These are phyloP conservation scores for Halisarca cf. caerulea DNA, from an alignment of 37 sponge, comb jelly and placozoan species.

Conservation along the genomic window DNA sequence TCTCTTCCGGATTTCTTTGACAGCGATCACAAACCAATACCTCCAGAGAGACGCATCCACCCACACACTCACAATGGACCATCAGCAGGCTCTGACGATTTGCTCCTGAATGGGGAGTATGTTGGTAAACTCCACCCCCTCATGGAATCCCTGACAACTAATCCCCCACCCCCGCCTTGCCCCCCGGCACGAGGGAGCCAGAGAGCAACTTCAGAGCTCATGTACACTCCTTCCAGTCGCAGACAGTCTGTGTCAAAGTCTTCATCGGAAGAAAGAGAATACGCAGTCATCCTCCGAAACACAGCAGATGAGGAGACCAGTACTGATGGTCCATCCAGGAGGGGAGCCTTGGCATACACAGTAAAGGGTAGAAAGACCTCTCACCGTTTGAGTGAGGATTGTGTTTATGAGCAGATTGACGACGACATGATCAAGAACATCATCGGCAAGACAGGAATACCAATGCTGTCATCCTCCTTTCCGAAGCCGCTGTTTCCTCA, in stretches of 20 bases:
- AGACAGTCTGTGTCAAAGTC: neutral
- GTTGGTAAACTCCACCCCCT: neutral
- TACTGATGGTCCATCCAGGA: too few relatives aligned
- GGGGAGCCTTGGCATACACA: neutral
- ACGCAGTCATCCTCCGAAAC: neutral
- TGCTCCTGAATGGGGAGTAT: neutral
- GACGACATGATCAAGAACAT: neutral
- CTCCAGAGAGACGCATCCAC: neutral
- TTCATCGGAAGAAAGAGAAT: slow-evolving; percentile 25
- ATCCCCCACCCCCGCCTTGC: too few relatives aligned
- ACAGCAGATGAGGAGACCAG: neutral
- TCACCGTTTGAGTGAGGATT: neutral
- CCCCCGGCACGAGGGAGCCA: neutral
- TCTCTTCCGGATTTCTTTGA: slow-evolving; percentile 7
- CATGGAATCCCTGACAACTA: neutral
- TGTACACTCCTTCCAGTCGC: slow-evolving; percentile 1
- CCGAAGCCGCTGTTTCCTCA: neutral
- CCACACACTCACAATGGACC: neutral
- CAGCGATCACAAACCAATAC: neutral
- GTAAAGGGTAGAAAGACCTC: neutral
- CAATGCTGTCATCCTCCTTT: neutral
- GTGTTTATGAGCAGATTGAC: slow-evolving; percentile 15
- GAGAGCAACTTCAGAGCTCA: neutral
- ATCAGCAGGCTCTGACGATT: neutral
- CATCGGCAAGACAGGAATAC: neutral